phyloP scores from a whole-genome alignment of 1,140 invertebrate species.

The Sipha flava region DNA sequence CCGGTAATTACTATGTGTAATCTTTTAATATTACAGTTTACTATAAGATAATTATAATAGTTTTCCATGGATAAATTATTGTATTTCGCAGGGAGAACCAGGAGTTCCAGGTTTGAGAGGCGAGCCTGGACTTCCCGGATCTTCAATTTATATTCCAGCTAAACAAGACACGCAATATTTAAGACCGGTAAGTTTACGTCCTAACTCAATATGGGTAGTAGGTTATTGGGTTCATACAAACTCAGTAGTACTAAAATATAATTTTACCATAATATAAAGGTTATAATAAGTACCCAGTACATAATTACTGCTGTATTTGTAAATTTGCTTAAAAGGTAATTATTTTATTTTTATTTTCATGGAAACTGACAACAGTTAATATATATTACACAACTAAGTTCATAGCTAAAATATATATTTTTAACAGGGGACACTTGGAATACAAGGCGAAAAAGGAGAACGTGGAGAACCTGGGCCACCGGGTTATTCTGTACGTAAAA shows the following conservation, averaged over 20 bases:
- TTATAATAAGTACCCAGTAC: no score
- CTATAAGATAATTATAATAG: conserved; percentile 42
- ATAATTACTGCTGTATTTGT: no score
- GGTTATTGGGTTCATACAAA: no score
- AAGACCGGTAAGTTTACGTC: neutral
- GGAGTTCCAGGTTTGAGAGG: conserved; percentile 43
- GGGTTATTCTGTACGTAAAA: conserved; percentile 42
- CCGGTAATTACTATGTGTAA: conserved; percentile 43
- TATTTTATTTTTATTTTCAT: no score
- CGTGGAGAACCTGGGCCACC: conserved; percentile 47
- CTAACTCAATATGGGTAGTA: neutral
- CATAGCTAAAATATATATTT: no score
- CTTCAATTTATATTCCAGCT: conserved; percentile 39
- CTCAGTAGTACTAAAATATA: no score
- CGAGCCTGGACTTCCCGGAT: conserved; percentile 44
- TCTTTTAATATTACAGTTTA: no score
- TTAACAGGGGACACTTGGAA: neutral
- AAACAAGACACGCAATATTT: neutral
- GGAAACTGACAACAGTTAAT: no score
- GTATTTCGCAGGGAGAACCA: conserved; percentile 26
- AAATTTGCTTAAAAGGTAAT: no score
- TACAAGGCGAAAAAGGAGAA: conserved; percentile 48
- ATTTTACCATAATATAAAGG: no score
- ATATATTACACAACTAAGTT: neutral
- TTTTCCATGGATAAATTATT: neutral